Evolutionary conservation across 64 coral and sea anemone species (phyloP).

Genomic region (Catalaphyllia jardinei): DNA sequence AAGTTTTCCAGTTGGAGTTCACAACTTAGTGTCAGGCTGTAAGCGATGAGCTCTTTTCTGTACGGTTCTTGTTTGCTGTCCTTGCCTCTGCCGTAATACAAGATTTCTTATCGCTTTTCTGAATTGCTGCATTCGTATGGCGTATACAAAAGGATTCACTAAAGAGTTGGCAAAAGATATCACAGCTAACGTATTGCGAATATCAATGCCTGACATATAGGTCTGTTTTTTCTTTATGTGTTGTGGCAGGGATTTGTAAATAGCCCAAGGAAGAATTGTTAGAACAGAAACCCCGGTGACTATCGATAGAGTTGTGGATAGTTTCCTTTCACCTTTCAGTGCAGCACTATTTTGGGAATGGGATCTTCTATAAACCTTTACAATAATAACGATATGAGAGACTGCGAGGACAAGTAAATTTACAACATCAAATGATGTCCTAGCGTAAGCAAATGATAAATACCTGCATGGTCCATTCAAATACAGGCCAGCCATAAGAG

Average conservation of each 20-base stretch:
- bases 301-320: not conserved
- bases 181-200: not conserved
- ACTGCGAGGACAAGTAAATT: not conserved
- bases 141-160: constrained; percentile 3
- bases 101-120: not conserved
- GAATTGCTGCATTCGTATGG: not conserved
- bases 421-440: not conserved
- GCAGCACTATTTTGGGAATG: not conserved
- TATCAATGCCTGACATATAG: not conserved
- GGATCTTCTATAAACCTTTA: not conserved
- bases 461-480: not conserved
- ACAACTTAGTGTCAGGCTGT: too few relatives aligned
- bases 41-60: too few relatives aligned
- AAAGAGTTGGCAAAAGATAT: not conserved
- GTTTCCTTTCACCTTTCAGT: not conserved
- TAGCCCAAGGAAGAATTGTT: not conserved
- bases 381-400: not conserved
- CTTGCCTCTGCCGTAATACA: too few relatives aligned
- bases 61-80: too few relatives aligned
- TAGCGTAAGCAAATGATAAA: not conserved
- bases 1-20: too few relatives aligned
- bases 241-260: not conserved
- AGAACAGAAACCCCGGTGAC: not conserved
- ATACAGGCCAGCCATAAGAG: not conserved
- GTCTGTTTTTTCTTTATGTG: too few relatives aligned